A percentile compares a stretch with the other conserved stretches of the same genome.
phyloP scores from a whole-genome alignment of 2,797 vertebrate genomes.

The Smutsia gigantea region DNA sequence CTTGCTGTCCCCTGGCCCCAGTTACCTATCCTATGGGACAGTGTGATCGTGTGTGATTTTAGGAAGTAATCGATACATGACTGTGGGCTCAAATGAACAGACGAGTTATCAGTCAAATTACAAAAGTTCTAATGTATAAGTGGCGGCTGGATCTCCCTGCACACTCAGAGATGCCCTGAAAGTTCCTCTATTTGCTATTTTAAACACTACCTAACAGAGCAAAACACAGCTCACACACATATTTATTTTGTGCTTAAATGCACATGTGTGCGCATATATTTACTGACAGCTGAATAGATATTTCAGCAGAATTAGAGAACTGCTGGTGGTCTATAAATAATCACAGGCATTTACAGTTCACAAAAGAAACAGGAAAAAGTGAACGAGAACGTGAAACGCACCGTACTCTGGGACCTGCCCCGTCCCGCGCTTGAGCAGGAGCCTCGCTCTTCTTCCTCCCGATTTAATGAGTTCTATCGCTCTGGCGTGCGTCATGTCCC shows the following conservation, averaged over 20 bases:
- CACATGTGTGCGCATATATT: background rate
- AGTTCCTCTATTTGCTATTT: constrained; percentile 12
- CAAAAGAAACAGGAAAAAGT: background rate
- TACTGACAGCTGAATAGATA: background rate
- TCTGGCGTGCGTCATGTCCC: constrained; percentile 97
- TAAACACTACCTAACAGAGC: constrained; percentile 53
- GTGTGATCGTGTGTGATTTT: background rate
- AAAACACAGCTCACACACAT: constrained; percentile 8
- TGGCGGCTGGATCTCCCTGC: constrained; percentile 77
- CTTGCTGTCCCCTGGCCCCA: background rate
- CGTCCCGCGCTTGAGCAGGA: constrained; percentile 96
- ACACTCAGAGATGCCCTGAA: constrained; percentile 85
- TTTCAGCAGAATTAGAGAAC: background rate
- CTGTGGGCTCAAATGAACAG: constrained; percentile 84
- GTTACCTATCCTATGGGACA: background rate
- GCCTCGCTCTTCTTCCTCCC: constrained; percentile 94
- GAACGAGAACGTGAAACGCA: constrained; percentile 87
- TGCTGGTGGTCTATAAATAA: background rate
- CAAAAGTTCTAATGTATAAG: constrained; percentile 40
- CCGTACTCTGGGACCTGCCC: constrained; percentile 99
- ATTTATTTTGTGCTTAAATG: constrained; percentile 42
- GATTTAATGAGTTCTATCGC: constrained; percentile 99
- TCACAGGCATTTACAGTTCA: background rate
- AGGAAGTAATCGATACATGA: constrained; percentile 61
- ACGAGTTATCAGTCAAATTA: constrained; percentile 71